Evolutionary conservation across 2,113 vertebrate genomes (phyloP).

Genomic region (Phasianus colchicus): DNA sequence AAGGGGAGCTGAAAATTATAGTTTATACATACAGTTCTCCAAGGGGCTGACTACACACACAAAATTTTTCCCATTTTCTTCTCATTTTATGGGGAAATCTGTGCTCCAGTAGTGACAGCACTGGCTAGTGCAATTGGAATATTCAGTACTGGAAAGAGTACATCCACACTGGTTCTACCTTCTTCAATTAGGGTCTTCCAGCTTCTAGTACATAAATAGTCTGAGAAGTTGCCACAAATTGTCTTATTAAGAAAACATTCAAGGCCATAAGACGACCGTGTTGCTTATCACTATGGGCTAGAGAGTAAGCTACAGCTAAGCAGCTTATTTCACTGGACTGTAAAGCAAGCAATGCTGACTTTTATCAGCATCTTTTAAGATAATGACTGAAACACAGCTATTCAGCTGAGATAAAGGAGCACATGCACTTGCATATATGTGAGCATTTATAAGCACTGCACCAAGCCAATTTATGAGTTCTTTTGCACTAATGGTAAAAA

Average conservation of each 20-base stretch:
- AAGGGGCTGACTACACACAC: background rate
- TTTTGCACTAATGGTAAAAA: conserved; percentile 69
- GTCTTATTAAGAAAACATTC: background rate
- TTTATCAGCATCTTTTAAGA: background rate
- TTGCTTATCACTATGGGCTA: background rate
- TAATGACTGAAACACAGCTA: background rate
- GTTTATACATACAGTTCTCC: background rate
- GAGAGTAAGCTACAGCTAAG: background rate
- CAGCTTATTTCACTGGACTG: background rate
- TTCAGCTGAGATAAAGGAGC: background rate
- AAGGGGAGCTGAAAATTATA: background rate
- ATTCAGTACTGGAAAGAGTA: background rate
- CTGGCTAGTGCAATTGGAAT: background rate
- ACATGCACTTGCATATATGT: background rate
- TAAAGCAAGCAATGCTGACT: background rate
- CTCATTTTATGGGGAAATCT: background rate
- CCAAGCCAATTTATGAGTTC: conserved; percentile 67
- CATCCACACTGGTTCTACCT: background rate
- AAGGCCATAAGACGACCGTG: background rate
- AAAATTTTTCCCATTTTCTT: background rate
- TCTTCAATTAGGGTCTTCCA: background rate
- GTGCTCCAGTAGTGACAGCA: background rate
- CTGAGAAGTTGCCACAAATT: background rate
- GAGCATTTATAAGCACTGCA: background rate
- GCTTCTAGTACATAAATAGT: background rate